phyloP scores from a whole-genome alignment of 2,113 vertebrate species.

The Scatophagus argus region DNA sequence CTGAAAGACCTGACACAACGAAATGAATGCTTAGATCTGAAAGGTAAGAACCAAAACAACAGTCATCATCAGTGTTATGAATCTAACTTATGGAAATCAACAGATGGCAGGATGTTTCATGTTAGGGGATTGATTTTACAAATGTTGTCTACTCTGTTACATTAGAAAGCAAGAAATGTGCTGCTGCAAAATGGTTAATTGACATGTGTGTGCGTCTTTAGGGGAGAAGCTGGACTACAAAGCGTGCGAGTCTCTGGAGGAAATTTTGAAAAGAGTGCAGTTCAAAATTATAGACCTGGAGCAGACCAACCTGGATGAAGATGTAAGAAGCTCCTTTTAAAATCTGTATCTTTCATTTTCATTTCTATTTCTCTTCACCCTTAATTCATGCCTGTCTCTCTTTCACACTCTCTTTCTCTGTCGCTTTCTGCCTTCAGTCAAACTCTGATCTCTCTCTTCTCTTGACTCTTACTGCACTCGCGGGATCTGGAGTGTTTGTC shows the following conservation, averaged over 20 bases:
- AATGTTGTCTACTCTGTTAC: background rate
- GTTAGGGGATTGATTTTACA: background rate
- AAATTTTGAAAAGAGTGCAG: slow-evolving; percentile 95
- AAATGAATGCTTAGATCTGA: slow-evolving; percentile 92
- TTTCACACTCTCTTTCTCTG: background rate
- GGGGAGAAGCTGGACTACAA: slow-evolving; percentile 95
- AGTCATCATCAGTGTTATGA: background rate
- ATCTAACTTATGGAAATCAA: slow-evolving; percentile 2
- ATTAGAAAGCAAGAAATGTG: background rate
- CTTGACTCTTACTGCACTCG: slow-evolving; percentile 6
- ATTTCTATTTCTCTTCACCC: background rate
- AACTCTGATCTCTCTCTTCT: slow-evolving; percentile 20
- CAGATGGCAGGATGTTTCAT: background rate
- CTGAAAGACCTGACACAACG: slow-evolving; percentile 89
- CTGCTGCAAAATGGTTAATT: background rate
- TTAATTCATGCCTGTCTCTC: background rate
- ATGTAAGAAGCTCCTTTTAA: slow-evolving; percentile 83
- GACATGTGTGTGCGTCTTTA: slow-evolving; percentile 57
- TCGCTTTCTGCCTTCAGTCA: background rate
- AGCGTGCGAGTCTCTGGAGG: slow-evolving; percentile 93
- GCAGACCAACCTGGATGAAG: slow-evolving; percentile 95
- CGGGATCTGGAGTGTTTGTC: slow-evolving; percentile 62
- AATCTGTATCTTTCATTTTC: background rate
- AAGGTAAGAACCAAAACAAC: slow-evolving; percentile 81
- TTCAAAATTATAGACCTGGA: slow-evolving; percentile 94